Base-by-base conservation (phyloP, 2,797 vertebrate genomes). In the Calcarius lapponicus region DNA sequence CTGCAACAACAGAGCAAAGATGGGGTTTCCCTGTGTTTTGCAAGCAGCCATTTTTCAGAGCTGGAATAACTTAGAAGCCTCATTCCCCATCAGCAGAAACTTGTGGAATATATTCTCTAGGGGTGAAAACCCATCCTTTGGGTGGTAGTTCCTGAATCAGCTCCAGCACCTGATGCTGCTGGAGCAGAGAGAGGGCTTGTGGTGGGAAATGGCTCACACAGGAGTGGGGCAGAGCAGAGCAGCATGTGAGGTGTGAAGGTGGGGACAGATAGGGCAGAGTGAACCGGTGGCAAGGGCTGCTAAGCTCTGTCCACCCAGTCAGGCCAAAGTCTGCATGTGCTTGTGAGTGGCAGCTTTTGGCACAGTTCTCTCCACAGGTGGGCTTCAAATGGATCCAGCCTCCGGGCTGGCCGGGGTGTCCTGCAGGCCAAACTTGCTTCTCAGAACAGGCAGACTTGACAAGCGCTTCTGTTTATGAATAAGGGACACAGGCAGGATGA, bases 281-380 rank as follows among this genome's bases (percentile, higher is more conserved):
- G 1, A 66, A 17, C 26, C 6, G 54, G 8, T 22, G n/a, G 15
- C 45, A 18, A 7, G 0, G 2, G 28, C 40, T 29, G n/a, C 50
- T 34, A 10, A 1, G 0, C 31, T 74, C 65, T 40, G 19, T n/a
- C 61, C 66, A 24, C 21, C 3, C 22, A 3, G 15, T 50, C 58
- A 28, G 1, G 2, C 31, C 40, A 3, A 83, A 81, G 17, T 45
- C 45, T 57, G 6, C 22, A 6, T 2, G 31, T 9, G 36, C 11
- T 22, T 11, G 65, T 14, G 60, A 57, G 53, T 0, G 3, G 48
- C 42, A 45, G 51, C 43, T 43, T 16, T 31, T 29, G 18, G 60
- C 32, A 51, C 25, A 48, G 45, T 32, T 34, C 42, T 31, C 29
- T 11, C 38, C 0, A 1, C 9, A 6, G 18, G 0, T 3, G 2